These are phyloP conservation scores for Zaprionus gabonicus DNA, from an alignment of 1,140 invertebrate species.

Conservation along the genomic window DNA sequence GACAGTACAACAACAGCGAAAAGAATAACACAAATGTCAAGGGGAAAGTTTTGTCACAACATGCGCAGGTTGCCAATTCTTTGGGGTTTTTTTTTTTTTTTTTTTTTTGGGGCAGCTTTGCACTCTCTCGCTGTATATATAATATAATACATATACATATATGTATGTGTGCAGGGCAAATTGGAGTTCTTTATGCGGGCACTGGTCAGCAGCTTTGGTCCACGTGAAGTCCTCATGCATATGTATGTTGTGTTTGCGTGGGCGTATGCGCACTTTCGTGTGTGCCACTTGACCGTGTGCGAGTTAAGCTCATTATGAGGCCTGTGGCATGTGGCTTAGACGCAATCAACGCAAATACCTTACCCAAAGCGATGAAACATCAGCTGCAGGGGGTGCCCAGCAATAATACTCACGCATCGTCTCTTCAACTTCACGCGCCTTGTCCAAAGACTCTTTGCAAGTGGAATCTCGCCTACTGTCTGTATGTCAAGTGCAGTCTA, in stretches of 20 bases:
- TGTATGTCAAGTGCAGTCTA: constrained; percentile 4
- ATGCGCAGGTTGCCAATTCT: constrained; percentile 14
- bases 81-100: not conserved
- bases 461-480: not conserved
- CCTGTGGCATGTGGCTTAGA: constrained; percentile 45
- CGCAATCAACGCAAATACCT: constrained; percentile 64
- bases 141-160: not conserved
- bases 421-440: not conserved
- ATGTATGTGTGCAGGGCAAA: constrained; percentile 8
- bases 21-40: constrained; percentile 23
- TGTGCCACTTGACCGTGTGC: constrained; percentile 38
- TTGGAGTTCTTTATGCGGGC: constrained; percentile 25
- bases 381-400: not conserved
- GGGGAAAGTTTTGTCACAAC: constrained; percentile 28
- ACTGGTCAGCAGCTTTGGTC: constrained; percentile 3
- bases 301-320: constrained; percentile 72
- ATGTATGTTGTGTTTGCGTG: constrained; percentile 10
- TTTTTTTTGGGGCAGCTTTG: constrained; percentile 24
- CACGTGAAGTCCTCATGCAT: constrained; percentile 15
- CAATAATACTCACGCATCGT: not conserved
- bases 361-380: not conserved
- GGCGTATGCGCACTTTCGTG: not conserved
- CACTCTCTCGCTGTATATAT: not conserved
- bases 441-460: not conserved
- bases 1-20: constrained; percentile 6